phyloP scores from a whole-genome alignment of 2,888 invertebrate species.

The Pachydiplax longipennis region DNA sequence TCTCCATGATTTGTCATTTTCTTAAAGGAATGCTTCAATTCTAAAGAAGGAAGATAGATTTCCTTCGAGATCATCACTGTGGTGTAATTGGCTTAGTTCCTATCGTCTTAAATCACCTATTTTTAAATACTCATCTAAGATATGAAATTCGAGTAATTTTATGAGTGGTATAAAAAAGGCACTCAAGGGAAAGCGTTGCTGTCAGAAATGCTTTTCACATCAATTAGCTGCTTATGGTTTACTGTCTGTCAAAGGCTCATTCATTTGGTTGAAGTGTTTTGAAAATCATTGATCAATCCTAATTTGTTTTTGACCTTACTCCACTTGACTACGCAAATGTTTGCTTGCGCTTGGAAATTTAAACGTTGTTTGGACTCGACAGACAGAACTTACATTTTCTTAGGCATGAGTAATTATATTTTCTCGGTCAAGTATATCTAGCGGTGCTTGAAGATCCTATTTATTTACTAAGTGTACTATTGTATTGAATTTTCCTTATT shows the following conservation, averaged over 20 bases:
- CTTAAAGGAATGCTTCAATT: too few species aligned
- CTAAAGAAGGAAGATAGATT: too few species aligned
- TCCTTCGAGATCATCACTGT: too few species aligned
- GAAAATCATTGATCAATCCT: not conserved
- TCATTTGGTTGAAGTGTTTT: not conserved
- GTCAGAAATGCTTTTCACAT: not conserved
- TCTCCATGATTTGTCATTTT: too few species aligned
- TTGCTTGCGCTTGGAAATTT: not conserved
- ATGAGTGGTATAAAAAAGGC: too few species aligned
- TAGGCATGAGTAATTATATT: not conserved
- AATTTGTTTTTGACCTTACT: not conserved
- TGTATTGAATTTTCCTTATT: too few species aligned
- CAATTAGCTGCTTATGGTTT: not conserved
- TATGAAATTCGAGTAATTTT: too few species aligned
- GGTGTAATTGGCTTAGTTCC: too few species aligned
- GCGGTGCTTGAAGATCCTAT: not conserved
- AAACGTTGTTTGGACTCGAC: not conserved
- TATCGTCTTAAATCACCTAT: too few species aligned
- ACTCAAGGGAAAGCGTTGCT: too few species aligned
- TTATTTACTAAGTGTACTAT: not conserved
- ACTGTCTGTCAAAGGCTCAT: not conserved
- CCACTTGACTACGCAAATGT: not conserved
- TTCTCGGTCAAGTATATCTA: not conserved
- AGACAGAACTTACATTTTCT: not conserved
- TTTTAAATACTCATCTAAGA: too few species aligned